Conservation (phyloP, 2,113 vertebrate species). For the Phycodurus eques region DNA sequence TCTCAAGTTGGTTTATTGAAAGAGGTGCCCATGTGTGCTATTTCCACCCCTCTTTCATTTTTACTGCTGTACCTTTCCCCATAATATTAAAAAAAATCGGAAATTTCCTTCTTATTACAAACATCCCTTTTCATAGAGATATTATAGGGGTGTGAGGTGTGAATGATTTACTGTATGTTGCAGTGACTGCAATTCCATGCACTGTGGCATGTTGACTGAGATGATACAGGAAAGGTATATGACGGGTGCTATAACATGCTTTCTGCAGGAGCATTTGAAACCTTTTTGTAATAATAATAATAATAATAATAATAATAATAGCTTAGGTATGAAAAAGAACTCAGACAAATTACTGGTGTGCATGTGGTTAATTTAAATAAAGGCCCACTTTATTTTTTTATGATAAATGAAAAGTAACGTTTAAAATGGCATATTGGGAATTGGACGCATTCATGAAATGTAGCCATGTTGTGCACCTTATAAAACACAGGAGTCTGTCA, state of each 20-base stretch:
- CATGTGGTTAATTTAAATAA: not conserved
- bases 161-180: slow-evolving; percentile 29
- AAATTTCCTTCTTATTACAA: slow-evolving; percentile 5
- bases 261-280: not conserved
- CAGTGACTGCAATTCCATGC: slow-evolving; percentile 17
- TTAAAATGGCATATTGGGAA: too few relatives aligned
- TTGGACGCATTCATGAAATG: too few relatives aligned
- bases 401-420: too few relatives aligned
- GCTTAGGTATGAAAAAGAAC: not conserved
- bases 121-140: slow-evolving; percentile 18
- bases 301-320: not conserved
- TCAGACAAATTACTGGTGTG: not conserved
- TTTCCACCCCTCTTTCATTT: not conserved
- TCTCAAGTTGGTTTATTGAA: not conserved
- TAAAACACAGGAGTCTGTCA: too few relatives aligned
- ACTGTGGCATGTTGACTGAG: slow-evolving; percentile 8
- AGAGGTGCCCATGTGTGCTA: not conserved
- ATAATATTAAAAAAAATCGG: slow-evolving; percentile 20
- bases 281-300: not conserved
- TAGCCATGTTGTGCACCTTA: too few relatives aligned
- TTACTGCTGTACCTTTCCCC: not conserved
- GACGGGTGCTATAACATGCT: not conserved
- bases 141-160: not conserved
- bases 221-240: not conserved
- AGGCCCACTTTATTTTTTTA: too few relatives aligned